Percentiles rank a stretch among this genome's conserved stretches.
These are phyloP conservation scores for Nasonovia ribisnigri DNA, from an alignment of 2,888 invertebrate species.

Conservation along the genomic window DNA sequence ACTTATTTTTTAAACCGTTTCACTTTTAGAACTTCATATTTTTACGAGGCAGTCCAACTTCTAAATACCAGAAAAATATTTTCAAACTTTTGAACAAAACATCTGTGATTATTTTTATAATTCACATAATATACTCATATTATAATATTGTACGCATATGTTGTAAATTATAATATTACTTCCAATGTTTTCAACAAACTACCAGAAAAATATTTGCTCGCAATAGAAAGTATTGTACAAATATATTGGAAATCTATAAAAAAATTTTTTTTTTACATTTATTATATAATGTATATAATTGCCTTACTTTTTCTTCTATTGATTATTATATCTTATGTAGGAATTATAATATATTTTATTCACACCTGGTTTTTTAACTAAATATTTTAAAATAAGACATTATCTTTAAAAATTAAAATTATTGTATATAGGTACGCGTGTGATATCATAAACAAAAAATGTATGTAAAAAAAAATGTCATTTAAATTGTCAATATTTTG, in stretches of 20 bases:
- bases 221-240: background rate
- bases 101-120: background rate
- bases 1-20: background rate
- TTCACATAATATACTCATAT: background rate
- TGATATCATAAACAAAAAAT: background rate
- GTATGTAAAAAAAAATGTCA: background rate
- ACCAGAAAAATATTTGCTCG: background rate
- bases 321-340: background rate
- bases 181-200: background rate
- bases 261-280: background rate
- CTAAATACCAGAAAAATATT: background rate
- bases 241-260: background rate
- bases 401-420: background rate
- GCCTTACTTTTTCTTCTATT: background rate
- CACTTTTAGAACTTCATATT: background rate
- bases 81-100: background rate
- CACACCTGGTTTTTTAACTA: background rate
- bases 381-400: background rate
- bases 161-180: conserved; percentile 18
- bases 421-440: background rate
- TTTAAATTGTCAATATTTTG: background rate
- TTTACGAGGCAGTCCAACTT: background rate
- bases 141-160: background rate
- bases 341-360: background rate
- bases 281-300: background rate